phyloP scores from a whole-genome alignment of 2,797 vertebrate genomes.

The Chromobotia macracanthus region DNA sequence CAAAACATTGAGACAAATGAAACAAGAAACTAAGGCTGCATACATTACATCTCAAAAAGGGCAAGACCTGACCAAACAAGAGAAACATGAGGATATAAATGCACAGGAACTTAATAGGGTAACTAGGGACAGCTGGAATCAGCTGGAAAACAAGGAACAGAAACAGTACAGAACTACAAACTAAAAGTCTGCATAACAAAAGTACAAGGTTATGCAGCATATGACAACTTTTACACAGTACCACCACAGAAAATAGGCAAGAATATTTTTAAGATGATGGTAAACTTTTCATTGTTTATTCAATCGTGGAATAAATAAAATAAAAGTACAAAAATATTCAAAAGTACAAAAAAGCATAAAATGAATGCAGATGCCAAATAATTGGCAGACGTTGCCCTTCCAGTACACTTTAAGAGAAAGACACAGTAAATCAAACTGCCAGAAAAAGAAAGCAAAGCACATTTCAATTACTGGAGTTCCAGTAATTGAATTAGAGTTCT shows the following conservation, averaged over 20 bases:
- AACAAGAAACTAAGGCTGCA: background rate
- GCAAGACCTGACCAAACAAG: background rate
- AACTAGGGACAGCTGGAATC: background rate
- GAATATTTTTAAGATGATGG: background rate
- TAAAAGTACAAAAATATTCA: too few species aligned
- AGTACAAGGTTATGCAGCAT: background rate
- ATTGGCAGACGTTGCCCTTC: background rate
- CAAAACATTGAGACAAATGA: constrained; percentile 20
- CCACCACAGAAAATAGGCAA: background rate
- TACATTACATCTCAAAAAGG: background rate
- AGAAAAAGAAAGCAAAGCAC: constrained; percentile 30
- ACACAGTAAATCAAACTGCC: constrained; percentile 44
- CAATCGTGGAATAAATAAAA: too few species aligned
- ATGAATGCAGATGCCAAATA: background rate
- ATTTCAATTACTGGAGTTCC: too few species aligned
- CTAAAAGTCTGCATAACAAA: background rate
- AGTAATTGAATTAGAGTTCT: constrained; percentile 45
- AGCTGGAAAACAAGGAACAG: background rate
- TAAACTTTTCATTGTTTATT: constrained; percentile 8
- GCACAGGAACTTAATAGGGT: background rate
- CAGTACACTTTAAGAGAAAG: constrained; percentile 22
- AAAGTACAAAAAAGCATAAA: too few species aligned
- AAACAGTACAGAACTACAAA: background rate
- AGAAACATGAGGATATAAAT: background rate
- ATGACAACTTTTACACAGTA: background rate